Evolutionary conservation across 2,888 invertebrate species (phyloP).

Genomic region (Nemoura dubitans): DNA sequence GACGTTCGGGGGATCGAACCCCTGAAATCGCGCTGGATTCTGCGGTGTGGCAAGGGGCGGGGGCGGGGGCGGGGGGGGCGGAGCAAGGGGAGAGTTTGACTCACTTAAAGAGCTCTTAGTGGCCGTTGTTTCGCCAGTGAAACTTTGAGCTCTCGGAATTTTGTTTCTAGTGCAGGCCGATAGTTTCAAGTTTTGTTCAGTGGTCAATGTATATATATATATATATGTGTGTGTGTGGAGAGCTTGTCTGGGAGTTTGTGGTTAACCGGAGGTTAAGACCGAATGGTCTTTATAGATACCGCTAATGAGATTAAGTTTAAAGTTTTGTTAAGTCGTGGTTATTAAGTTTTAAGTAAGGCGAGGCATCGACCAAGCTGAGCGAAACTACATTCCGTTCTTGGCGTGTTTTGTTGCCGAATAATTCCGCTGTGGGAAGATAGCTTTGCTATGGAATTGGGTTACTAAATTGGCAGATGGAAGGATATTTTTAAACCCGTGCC

Average conservation of each 20-base stretch:
- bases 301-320: constrained; percentile 12
- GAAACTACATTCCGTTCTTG: too few relatives aligned
- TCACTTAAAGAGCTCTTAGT: neutral
- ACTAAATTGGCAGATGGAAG: too few relatives aligned
- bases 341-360: neutral
- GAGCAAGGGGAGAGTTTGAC: too few relatives aligned
- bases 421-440: too few relatives aligned
- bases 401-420: too few relatives aligned
- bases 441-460: too few relatives aligned
- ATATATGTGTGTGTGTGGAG: too few relatives aligned
- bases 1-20: neutral
- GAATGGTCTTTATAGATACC: neutral
- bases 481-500: too few relatives aligned
- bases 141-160: neutral
- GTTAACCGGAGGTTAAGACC: neutral
- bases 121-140: neutral
- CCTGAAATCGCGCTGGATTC: neutral
- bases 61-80: neutral
- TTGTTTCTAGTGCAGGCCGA: neutral
- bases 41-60: neutral
- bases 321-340: neutral
- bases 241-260: neutral
- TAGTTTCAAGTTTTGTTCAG: neutral
- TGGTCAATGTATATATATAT: too few relatives aligned
- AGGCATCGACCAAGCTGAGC: too few relatives aligned